Base-by-base conservation (phyloP, 2,888 invertebrate genomes). In the Lochmaea capreae region DNA sequence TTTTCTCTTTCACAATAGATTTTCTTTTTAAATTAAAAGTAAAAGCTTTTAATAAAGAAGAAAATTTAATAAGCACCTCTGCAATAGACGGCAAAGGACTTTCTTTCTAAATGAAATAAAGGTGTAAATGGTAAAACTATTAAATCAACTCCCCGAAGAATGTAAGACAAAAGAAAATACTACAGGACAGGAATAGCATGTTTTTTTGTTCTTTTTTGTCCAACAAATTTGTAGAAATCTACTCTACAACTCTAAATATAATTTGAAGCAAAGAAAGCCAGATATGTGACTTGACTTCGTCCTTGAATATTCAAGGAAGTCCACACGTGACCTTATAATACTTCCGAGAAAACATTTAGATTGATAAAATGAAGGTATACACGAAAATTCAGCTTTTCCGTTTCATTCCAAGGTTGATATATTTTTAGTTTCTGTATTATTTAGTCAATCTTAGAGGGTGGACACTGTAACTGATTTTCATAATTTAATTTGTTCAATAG, bases 31-130 rank as follows among this genome's bases (percentile, higher is more conserved):
- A 80, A 81, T 77, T 79, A 78, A 72, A 58, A 71, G 78, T 78
- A 81, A 84, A 84, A 81, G 83, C 82, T 83, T 84, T 85, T 85
- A 85, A 84, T 84, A 84, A 84, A 83, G 83, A 82, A 80, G 82
- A 81, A 85, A 86, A 86, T 85, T 85, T 85, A 86, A 85, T 86
- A 85, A 85, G 83, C 82, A 85, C 84, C 84, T 85, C 80, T 74
- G 75, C 81, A 82, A 81, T 83, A 84, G 84, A 84, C 84, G 84
- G 85, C 84, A 83, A 84, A 82, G 82, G 81, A 81, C 81, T 82
- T 83, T 82, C 12, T 76, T 61, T 78, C 78, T 80, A 82, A 80
- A 84, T 84, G 84, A 85, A 85, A 86, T 84, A 85, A 85, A 86
- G 86, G 86, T 86, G 85, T 84, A 84, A 84, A 84, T 83, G 83